Base-by-base conservation (phyloP, 30 jellyfish, hydroid and myxozoan species). In the Mastigias papua region DNA sequence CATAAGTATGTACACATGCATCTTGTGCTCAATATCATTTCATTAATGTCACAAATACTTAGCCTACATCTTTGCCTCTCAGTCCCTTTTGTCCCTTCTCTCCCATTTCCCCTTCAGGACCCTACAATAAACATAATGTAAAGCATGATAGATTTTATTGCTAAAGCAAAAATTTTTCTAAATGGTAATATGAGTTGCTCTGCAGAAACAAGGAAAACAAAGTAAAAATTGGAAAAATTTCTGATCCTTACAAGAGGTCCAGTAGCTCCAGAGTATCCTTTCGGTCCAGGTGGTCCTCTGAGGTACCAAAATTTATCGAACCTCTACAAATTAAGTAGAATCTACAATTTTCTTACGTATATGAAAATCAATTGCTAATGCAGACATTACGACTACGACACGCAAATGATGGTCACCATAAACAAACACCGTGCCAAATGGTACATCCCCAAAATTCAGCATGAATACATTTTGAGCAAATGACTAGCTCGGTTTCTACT, bases 241-340 rank as follows among this genome's bases (percentile, higher is more conserved):
- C 17, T 6, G 23, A 54, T 19, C 25, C 92, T 28, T 50, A 83
- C 92, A 64, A 70, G 48, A 26, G 60, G 80, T 32, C 92, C 92
- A 21, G 23, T 65, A 50, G 20, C 86, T 15, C 92, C 92, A 0
- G 92, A 80, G 48, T 83, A 83, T 15, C 92, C 92, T 83, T 83
- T 83, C 23, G n/a, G 74, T 23, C 92, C 92, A 21, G 69, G 32
- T 9, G 62, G 70, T 13, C 92, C 92, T 49, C 92, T 49, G 54
- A 83, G 69, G 65, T 83, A 83, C 92, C 92, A 83, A 54, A 48
- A 71, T 51, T 54, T 33, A n/a, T 49, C 90, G 46, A 68, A 31
- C 33, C 34, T 42, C 90, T 80, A 49, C n/a, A 35, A 42, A 0
- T 11, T 13, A 49, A 27, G 2, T 10, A 51, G 46, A 49, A 23